Percentiles rank a stretch among this genome's conserved stretches.
These are phyloP conservation scores for Sarotherodon lohbergeri DNA, from an alignment of 2,113 vertebrate genomes.

Conservation along the genomic window DNA sequence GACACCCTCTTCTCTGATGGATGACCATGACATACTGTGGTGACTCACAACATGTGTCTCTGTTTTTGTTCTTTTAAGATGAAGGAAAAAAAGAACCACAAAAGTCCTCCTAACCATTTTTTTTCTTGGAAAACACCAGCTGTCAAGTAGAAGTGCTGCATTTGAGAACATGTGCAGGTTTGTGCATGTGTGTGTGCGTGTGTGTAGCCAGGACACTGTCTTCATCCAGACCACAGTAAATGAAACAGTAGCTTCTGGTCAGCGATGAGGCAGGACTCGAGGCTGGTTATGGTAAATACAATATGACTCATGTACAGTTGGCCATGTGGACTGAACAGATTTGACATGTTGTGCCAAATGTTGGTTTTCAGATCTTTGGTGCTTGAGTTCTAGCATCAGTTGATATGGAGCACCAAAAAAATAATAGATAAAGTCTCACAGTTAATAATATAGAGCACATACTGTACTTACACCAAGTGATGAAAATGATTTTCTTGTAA, in stretches of 20 bases:
- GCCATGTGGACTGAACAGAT: constrained; percentile 12
- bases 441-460: constrained; percentile 3
- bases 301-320: constrained; percentile 20
- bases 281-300: constrained; percentile 5
- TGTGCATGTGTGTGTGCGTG: not conserved
- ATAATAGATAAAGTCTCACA: not conserved
- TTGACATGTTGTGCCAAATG: not conserved
- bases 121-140: constrained; percentile 40
- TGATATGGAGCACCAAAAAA: not conserved
- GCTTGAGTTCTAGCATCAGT: not conserved
- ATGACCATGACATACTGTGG: constrained; percentile 16
- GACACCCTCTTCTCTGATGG: not conserved
- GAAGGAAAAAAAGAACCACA: constrained; percentile 16
- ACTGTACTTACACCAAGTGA: not conserved
- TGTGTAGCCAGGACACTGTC: not conserved
- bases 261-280: not conserved
- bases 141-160: constrained; percentile 19
- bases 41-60: constrained; percentile 61
- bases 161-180: constrained; percentile 5
- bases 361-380: not conserved
- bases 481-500: not conserved
- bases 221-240: constrained; percentile 19
- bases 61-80: constrained; percentile 53
- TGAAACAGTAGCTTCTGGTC: constrained; percentile 25
- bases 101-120: constrained; percentile 13